Base-by-base conservation (phyloP, 2,797 vertebrate genomes). In the Notolabrus celidotus region DNA sequence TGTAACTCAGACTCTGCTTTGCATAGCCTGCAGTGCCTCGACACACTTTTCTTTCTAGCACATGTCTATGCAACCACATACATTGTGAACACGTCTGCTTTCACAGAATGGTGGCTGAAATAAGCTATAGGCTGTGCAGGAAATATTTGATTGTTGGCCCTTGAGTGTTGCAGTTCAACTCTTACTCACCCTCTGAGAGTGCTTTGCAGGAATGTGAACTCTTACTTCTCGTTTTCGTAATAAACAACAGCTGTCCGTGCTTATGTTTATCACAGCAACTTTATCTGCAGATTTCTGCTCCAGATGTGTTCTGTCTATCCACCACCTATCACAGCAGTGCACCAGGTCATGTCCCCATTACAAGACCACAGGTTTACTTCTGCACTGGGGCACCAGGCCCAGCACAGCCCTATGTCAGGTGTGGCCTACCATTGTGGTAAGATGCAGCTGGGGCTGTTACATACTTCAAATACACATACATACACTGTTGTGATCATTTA, bases 391-490 rank as follows among this genome's bases (percentile, higher is more conserved):
- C 39, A 72, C 29, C 39, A 33, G 55, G 67, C 38, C 74, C 79
- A 67, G 78, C 59, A 39, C 33, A 51, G 62, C 59, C 22, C 41
- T 83, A 82, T 36, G 87, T 86, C 79, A 91, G 90, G 92, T 90
- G 90, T 84, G 91, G 89, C 85, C 80, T 77, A 86, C 91, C 87
- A 77, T 57, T 88, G 88, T 71, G 91, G 88, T 88, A 45, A 68
- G 15, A 71, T 81, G 71, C 86, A 91, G 80, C 80, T 88, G 80
- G 53, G 36, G 49, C 53, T 70, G 22, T 23, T 49, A 58, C 33
- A 17, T 54, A 47, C 14, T 22, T 36, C 11, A 57, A 46, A 45
- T 1, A 31, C 7, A 53, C 33, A n/a, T n/a, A n/a, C n/a, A n/a
- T n/a, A n/a, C n/a, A 20, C 27, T 20, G 12, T 16, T 57, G 10